A percentile compares a stretch with the other conserved stretches of the same genome.
phyloP scores from a whole-genome alignment of 2,797 vertebrate species.

The Rhyacichthys aspro region DNA sequence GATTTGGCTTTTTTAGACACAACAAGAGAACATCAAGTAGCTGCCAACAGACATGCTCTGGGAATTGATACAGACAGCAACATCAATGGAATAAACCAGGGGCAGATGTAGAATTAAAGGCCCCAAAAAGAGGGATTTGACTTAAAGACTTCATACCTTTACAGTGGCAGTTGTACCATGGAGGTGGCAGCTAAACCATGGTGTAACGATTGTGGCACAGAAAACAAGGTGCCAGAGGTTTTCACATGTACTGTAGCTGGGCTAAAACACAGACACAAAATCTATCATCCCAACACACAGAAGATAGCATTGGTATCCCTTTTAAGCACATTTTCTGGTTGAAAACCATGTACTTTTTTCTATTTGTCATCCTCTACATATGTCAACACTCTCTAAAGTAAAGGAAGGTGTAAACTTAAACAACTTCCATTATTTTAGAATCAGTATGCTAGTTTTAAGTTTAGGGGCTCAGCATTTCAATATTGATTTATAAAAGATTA shows the following conservation, averaged over 20 bases:
- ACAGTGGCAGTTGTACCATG: constrained; percentile 37
- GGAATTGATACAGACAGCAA: constrained; percentile 76
- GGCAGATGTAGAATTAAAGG: constrained; percentile 62
- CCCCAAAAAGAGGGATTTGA: constrained; percentile 58
- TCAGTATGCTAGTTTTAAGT: no score
- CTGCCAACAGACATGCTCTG: constrained; percentile 70
- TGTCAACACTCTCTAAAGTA: no score
- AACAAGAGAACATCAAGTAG: constrained; percentile 67
- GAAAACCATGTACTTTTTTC: no score
- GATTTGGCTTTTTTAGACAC: constrained; percentile 73
- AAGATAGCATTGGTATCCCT: no score
- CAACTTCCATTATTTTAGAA: no score
- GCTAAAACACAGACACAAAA: no score
- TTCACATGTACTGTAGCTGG: not conserved
- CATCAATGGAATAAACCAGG: constrained; percentile 58
- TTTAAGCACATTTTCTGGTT: no score
- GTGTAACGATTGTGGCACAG: constrained; percentile 13
- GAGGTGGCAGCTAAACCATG: constrained; percentile 22
- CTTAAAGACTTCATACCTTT: constrained; percentile 61
- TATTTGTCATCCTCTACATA: no score
- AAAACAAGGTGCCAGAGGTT: constrained; percentile 26
- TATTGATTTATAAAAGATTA: no score
- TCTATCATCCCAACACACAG: no score
- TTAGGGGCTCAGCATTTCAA: no score
- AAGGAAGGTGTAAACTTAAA: no score